These are phyloP conservation scores for Phaenicophaeus curvirostris DNA, from an alignment of 2,797 vertebrate genomes.

Conservation along the genomic window DNA sequence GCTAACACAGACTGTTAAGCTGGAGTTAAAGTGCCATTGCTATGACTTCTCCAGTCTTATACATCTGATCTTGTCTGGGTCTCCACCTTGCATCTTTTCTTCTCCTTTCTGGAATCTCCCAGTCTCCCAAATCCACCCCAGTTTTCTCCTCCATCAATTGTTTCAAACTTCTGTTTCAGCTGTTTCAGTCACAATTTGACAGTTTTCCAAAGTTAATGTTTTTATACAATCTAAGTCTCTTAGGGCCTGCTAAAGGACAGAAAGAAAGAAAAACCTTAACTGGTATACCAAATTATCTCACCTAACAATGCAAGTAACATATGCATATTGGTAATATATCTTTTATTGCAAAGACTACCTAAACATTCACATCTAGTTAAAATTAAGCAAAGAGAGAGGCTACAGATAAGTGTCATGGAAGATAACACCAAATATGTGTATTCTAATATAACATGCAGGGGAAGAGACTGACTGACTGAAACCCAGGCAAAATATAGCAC, in stretches of 20 bases:
- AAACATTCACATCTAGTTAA: not conserved
- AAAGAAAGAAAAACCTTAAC: not conserved
- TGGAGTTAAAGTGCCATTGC: not conserved
- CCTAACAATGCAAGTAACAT: not conserved
- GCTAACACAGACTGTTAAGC: not conserved
- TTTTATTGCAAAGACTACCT: not conserved
- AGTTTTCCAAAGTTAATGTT: not conserved
- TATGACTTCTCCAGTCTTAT: not conserved
- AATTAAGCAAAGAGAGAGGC: not conserved
- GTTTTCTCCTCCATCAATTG: not conserved
- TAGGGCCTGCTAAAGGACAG: not conserved
- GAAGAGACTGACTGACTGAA: not conserved
- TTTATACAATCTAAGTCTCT: not conserved
- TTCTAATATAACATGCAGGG: not conserved
- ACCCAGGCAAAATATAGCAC: accelerated
- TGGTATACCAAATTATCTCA: not conserved
- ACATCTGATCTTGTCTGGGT: not conserved
- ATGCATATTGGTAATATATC: not conserved
- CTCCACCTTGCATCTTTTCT: not conserved
- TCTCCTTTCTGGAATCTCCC: not conserved
- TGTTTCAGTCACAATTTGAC: not conserved
- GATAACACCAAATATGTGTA: not conserved
- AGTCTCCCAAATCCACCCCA: not conserved
- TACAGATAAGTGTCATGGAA: accelerated
- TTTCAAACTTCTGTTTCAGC: not conserved